Evolutionary conservation across 2,888 invertebrate genomes (phyloP).

Genomic region (Chesias legatella): DNA sequence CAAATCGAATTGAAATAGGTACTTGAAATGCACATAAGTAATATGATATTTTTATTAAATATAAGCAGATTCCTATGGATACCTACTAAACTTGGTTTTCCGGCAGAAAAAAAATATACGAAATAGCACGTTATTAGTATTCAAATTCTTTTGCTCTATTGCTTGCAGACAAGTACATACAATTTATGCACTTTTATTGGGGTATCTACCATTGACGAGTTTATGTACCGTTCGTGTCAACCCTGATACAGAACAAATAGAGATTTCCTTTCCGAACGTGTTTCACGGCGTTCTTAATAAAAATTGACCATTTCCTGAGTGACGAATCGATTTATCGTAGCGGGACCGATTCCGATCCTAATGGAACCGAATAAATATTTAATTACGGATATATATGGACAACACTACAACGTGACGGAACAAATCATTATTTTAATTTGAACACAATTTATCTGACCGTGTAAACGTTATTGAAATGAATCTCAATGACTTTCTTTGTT

Average conservation of each 20-base stretch:
- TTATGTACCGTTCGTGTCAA: constrained; percentile 26
- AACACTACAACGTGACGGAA: constrained; percentile 62
- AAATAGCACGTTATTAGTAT: too few species aligned
- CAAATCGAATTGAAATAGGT: too few species aligned
- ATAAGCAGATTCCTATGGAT: too few species aligned
- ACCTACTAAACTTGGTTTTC: too few species aligned
- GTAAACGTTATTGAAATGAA: constrained; percentile 1
- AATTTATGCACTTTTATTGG: too few species aligned
- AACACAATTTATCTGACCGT: constrained; percentile 29
- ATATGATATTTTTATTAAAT: too few species aligned
- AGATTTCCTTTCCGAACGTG: constrained; percentile 62
- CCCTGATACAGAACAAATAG: constrained; percentile 54
- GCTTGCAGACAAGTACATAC: too few species aligned
- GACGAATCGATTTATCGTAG: constrained; percentile 69
- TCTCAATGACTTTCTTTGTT: not conserved
- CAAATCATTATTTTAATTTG: constrained; percentile 60
- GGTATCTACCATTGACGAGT: too few species aligned
- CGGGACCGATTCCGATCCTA: constrained; percentile 60
- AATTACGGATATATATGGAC: constrained; percentile 69
- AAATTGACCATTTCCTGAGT: constrained; percentile 66
- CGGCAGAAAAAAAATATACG: too few species aligned
- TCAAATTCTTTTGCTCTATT: too few species aligned
- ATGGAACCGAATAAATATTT: constrained; percentile 76
- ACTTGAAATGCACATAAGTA: too few species aligned
- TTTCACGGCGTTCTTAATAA: constrained; percentile 63